Base-by-base conservation (phyloP, 2,797 vertebrate species). In the Podarcis lilfordi region DNA sequence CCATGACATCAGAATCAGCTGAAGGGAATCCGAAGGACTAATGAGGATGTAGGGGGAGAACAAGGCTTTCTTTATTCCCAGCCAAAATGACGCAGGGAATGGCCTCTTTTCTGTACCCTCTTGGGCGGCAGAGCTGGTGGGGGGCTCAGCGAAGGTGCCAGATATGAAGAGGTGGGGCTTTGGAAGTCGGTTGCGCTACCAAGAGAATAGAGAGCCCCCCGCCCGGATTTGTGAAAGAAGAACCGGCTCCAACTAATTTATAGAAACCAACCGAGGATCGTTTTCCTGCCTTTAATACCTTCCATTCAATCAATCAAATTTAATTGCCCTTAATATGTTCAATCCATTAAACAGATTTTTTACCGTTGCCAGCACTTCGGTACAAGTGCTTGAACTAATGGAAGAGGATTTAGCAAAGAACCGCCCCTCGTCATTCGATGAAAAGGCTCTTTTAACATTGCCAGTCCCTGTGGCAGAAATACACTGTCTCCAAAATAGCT, bases 1-100 rank as follows among this genome's bases (percentile, higher is more conserved):
- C 71, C 43, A 72, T 74, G 77, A 80, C 83, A 85, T 85, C 77
- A 85, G 71, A 45, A 85, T 81, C 88, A 76, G 78, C 55, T 66
- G 40, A 81, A 50, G n/a, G 17, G 77, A 66, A 85, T n/a, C 59
- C 4, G 25, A 85, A 55, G 11, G 69, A 37, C 83, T 81, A 10
- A 83, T 88, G 86, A 45, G 66, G 40, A 43, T 5, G 45, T 0
- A 0, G 64, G 45, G 59, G 1, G 25, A n/a, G 40, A 50, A 61
- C 27, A 72, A 86, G 25, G 17, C 2, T 0, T 40, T 55, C 17
- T 72, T 75, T 85, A 64, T 85, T 89, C 88, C 77, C 68, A 50
- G 82, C 77, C 88, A 85, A 89, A 89, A 50, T 89, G 77, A 75
- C 19, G 69, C n/a, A 27, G 76, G 25, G 76, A 32, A 64, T 23